Conservation (phyloP, 2,113 vertebrate genomes). For the Cathartes aura region DNA sequence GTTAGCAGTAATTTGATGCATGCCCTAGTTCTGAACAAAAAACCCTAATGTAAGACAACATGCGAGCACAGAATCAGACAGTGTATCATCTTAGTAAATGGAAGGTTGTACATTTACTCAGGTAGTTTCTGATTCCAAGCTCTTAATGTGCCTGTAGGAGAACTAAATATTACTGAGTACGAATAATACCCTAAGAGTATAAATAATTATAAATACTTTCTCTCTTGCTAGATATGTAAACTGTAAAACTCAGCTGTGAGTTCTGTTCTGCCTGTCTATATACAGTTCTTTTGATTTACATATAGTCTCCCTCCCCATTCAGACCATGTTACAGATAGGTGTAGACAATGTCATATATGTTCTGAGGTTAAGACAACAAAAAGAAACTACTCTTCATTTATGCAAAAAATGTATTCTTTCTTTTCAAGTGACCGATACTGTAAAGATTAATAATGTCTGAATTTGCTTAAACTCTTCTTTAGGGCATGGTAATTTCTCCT, state of each 20-base stretch:
- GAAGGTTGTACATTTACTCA: not conserved
- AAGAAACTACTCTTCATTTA: not conserved
- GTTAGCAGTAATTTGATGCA: not conserved
- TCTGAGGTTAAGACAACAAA: not conserved
- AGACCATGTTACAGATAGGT: not conserved
- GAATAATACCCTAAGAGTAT: not conserved
- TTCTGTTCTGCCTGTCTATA: not conserved
- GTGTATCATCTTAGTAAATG: not conserved
- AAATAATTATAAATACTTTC: not conserved
- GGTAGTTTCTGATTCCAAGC: not conserved
- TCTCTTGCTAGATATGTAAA: not conserved
- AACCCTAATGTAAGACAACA: not conserved
- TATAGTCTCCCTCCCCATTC: not conserved
- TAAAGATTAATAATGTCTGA: not conserved
- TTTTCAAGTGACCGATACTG: not conserved
- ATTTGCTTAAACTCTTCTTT: not conserved
- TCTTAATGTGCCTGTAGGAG: not conserved
- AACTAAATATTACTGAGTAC: not conserved
- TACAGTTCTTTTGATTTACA: not conserved
- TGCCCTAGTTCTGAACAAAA: not conserved
- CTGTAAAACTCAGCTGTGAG: not conserved
- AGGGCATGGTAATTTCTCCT: not conserved
- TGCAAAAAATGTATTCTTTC: not conserved
- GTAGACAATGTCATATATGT: accelerated
- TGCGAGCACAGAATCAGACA: not conserved